Evolutionary conservation across 35 echinoderm and acorn worm species (phyloP), one percentile per base, ranked within the genome.

Genomic region (Apostichopus californicus): DNA sequence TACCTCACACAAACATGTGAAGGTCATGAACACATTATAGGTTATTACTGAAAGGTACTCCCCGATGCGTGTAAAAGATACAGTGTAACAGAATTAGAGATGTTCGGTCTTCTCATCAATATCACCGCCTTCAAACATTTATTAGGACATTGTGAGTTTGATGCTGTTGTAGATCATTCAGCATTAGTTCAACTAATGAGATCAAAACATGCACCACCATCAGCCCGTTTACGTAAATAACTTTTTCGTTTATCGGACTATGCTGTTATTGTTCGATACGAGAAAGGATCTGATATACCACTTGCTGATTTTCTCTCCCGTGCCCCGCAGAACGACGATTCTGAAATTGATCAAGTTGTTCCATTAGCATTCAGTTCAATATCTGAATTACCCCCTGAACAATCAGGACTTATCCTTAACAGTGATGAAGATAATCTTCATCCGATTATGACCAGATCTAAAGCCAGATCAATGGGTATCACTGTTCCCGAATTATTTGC

Each of bases 21-120:
- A 25, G 24, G 24, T 25, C 24, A 25, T 25, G 24, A 25, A 25
- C 24, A 25, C 24, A 25, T 25, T 25, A 25, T 25, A 0, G 24
- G 24, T 25, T 25, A 25, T 25, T 25, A 25, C 24, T 25, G 64
- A 59, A 92, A 92, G 63, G 91, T 84, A 26, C 91, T 92, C 53
- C 91, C 91, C 5, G 78, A 84, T 56, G 91, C 91, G 25, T 92
- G 91, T 54, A 57, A 84, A 84, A 17, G 91, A 61, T 92, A 92
- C 34, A 93, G 91, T 78, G 91, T 93, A 17, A 93, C 91, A 57
- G 91, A 93, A 75, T 73, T 93, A 17, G 91, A 93, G 82, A 73
- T 93, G 82, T 93, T 86, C 86, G 91, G 91, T 14, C 81, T 92
- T 5, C 55, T 83, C 28, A 92, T 92, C 26, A 92, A 92, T 59